Conservation (phyloP, 2,888 invertebrate species). For the Abrostola tripartita region DNA sequence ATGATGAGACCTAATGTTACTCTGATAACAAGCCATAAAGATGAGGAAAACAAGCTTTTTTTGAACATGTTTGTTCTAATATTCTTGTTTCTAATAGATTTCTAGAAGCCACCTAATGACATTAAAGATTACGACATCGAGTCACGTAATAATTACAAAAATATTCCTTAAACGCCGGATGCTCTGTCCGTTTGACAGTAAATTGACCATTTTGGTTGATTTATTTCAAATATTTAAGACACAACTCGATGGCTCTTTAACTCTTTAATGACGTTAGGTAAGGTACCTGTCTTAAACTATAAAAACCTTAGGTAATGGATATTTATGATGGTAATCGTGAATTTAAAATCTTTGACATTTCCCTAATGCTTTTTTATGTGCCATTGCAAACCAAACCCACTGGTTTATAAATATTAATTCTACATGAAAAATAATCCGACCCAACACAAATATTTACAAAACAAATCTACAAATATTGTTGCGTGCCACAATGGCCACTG, state of each 20-base stretch:
- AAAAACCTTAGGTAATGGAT: background rate
- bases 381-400: too few species aligned
- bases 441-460: too few species aligned
- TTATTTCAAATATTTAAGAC: conserved; percentile 42
- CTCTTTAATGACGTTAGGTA: conserved; percentile 11
- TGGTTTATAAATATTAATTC: too few species aligned
- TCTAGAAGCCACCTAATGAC: conserved; percentile 3
- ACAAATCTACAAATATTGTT: too few species aligned
- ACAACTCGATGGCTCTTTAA: conserved; percentile 16
- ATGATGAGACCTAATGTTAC: too few species aligned
- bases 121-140: conserved; percentile 16
- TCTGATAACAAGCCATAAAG: too few species aligned
- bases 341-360: too few species aligned
- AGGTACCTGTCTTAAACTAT: background rate
- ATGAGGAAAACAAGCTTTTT: too few species aligned
- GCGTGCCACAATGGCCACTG: too few species aligned
- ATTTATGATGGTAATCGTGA: background rate
- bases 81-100: background rate
- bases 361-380: too few species aligned
- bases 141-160: conserved; percentile 35
- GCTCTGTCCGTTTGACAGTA: conserved; percentile 27
- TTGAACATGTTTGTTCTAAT: too few species aligned
- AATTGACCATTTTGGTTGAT: conserved; percentile 43
- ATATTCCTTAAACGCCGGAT: conserved; percentile 44
- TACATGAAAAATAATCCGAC: too few species aligned